Evolutionary conservation across 1,140 invertebrate species (phyloP).

Genomic region (Agrypnia vestita): DNA sequence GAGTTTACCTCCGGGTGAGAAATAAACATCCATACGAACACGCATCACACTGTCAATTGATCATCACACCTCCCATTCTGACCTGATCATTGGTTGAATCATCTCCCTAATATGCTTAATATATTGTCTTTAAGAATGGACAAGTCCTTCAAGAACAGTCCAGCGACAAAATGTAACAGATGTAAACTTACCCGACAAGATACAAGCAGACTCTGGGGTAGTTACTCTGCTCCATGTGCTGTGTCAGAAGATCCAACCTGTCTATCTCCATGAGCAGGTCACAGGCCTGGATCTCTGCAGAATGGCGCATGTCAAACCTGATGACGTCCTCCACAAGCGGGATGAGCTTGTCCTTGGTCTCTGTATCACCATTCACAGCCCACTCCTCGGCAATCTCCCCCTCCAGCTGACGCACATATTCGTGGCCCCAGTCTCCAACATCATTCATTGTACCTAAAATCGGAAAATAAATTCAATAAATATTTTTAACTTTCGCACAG

Average conservation of each 20-base stretch:
- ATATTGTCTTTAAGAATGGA: no score
- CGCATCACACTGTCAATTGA: no score
- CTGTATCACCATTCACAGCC: constrained; percentile 80
- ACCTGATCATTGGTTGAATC: no score
- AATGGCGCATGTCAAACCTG: constrained; percentile 98
- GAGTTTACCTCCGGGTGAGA: no score
- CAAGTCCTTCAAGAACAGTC: no score
- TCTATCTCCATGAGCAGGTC: constrained; percentile 99
- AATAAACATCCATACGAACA: no score
- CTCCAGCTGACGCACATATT: constrained; percentile 96
- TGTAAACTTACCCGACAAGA: constrained; percentile 80
- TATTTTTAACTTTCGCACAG: no score
- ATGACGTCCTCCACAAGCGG: constrained; percentile 91
- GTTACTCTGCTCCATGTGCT: constrained; percentile 94
- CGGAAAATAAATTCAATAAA: no score
- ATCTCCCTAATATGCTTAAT: no score
- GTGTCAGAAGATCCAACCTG: constrained; percentile 88
- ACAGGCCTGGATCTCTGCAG: constrained; percentile 99
- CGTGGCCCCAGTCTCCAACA: constrained; percentile 99
- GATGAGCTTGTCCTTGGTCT: constrained; percentile 80
- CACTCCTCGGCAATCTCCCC: constrained; percentile 96
- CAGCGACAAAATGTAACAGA: no score
- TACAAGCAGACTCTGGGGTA: constrained; percentile 97
- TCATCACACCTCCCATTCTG: no score
- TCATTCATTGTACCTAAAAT: constrained; percentile 83